Evolutionary conservation across 2,113 vertebrate species (phyloP).

Genomic region (Zosterops pallidus): DNA sequence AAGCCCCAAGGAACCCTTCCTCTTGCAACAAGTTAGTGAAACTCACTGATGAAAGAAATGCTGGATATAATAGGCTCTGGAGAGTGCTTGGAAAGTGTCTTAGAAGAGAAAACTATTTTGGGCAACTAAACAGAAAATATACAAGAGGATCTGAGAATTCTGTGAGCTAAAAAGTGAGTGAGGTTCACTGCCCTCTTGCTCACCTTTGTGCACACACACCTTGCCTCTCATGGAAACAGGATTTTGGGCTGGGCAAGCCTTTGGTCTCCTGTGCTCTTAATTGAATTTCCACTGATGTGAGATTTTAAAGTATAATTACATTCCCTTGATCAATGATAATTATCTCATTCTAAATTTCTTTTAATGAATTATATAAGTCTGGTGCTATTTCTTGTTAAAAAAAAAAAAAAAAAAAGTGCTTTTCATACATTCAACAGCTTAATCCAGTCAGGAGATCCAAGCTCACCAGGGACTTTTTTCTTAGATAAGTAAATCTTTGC

Average conservation of each 20-base stretch:
- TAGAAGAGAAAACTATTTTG: not conserved
- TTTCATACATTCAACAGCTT: not conserved
- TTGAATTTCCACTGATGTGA: conserved; percentile 12
- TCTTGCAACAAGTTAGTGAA: not conserved
- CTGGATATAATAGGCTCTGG: not conserved
- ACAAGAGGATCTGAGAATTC: not conserved
- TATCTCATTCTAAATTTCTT: not conserved
- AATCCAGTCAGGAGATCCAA: not conserved
- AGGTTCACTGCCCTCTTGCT: not conserved
- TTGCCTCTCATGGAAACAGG: not conserved
- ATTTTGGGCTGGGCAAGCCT: not conserved
- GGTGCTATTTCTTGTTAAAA: not conserved
- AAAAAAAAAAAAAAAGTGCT: not conserved
- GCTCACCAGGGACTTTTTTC: not conserved
- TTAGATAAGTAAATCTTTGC: conserved; percentile 5
- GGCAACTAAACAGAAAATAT: not conserved
- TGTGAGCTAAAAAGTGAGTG: not conserved
- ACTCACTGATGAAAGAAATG: not conserved
- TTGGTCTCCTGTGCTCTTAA: conserved; percentile 21
- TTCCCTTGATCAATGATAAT: not conserved
- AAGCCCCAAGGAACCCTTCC: not conserved
- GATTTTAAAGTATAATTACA: conserved; percentile 39
- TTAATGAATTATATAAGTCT: conserved; percentile 33
- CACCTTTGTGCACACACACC: not conserved
- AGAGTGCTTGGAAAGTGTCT: not conserved